phyloP scores from a whole-genome alignment of 1,140 invertebrate species.

The Drosophila mayri region DNA sequence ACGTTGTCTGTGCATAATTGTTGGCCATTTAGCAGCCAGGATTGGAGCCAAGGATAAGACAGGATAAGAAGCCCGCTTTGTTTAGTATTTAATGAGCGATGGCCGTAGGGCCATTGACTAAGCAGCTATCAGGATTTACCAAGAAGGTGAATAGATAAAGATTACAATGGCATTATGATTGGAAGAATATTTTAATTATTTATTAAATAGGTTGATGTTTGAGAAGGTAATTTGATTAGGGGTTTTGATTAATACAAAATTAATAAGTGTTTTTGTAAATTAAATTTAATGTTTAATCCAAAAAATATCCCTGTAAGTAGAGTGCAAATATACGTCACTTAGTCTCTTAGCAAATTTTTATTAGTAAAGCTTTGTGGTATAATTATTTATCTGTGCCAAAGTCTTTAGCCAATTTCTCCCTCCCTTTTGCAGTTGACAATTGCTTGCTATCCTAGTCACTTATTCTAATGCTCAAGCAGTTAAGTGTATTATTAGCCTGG shows the following conservation, averaged over 20 bases:
- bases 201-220: neutral
- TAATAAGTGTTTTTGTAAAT: too few relatives aligned
- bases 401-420: constrained; percentile 27
- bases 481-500: constrained; percentile 67
- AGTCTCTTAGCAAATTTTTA: neutral
- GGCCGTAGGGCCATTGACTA: constrained; percentile 7
- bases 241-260: neutral
- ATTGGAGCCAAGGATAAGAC: constrained; percentile 32
- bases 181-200: constrained; percentile 12
- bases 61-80: constrained; percentile 28
- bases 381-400: constrained; percentile 26
- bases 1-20: constrained; percentile 70
- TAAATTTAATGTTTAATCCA: too few relatives aligned
- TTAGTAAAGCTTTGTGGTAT: neutral
- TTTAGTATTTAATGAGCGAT: constrained; percentile 37
- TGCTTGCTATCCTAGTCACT: constrained; percentile 35
- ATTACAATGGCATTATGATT: constrained; percentile 7
- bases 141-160: constrained; percentile 1
- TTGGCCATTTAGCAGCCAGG: constrained; percentile 58
- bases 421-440: constrained; percentile 14
- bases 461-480: constrained; percentile 60
- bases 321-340: neutral
- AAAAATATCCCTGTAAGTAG: neutral
- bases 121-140: constrained; percentile 16
- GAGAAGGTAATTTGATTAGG: neutral